Base-by-base conservation (phyloP, 1,140 invertebrate species). In the Apis cerana region DNA sequence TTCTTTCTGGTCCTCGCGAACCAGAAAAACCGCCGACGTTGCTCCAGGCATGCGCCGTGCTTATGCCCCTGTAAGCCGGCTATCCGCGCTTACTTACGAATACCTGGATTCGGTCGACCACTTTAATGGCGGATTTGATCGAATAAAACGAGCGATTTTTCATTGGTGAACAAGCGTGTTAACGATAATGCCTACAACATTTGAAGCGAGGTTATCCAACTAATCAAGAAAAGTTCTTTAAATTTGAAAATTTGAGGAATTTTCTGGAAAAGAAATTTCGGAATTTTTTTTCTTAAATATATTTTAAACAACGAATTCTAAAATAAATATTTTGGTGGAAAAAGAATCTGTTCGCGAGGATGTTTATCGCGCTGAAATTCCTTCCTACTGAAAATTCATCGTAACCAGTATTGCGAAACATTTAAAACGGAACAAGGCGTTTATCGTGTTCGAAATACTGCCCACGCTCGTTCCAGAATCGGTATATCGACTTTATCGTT, bases 1-100 rank as follows among this genome's bases (percentile, higher is more conserved):
- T 89, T 88, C 89, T 91, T 92, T 91, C 54, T 79, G 88, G 89
- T 83, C 87, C 83, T 89, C 85, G 86, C 85, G 86, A 85, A 72
- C 64, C 85, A 89, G 74, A 89, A 89, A 91, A 90, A 91, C 85
- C 70, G 83, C 76, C 67, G 89, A 80, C 87, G 82, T 84, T 84
- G 89, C 88, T 81, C 81, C 68, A 89, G 89, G 89, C 83, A 88
- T 89, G 80, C 75, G 70, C 83, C 69, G 75, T 80, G 81, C 69
- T 88, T 83, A 85, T 88, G 80, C 83, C 77, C 69, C 72, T 61
- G 68, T 87, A 80, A 79, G 75, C 71, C 23, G 71, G 64, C 58
- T 72, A 82, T 80, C 65, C 69, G 61, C 68, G 69, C 76, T 33
- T 19, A 68, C 43, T 33, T 23, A n/a, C 54, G 19, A 15, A 1